Base-by-base conservation (phyloP, 2,888 invertebrate species). In the Exephanes ischioxanthus region DNA sequence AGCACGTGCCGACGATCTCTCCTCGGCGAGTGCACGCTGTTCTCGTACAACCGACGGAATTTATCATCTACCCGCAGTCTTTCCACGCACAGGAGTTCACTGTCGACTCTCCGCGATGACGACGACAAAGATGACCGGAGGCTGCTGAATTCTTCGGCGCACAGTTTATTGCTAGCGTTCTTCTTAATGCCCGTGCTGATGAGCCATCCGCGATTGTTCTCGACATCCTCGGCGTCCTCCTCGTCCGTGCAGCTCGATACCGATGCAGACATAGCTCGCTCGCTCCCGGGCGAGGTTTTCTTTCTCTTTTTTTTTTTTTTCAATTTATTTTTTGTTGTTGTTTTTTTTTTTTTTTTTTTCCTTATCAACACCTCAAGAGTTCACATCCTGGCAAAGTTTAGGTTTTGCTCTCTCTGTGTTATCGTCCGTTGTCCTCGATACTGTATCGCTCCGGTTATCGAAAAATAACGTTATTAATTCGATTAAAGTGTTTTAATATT, bases 161-260 rank as follows among this genome's bases (percentile, higher is more conserved):
- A 82, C 73, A 83, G 80, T 63, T 66, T 53, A 6, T 68, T 22
- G 58, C 41, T 58, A 11, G 14, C 63, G 14, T 72, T 67, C 41
- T 61, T 19, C 51, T 63, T 48, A 9, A 41, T 53, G 61, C 58
- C 55, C 73, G 66, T 83, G 76, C 73, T 78, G 79, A 73, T 79
- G 82, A 53, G 77, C 79, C 88, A 80, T 82, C 85, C 80, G 79
- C 88, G 89, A 88, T 92, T 90, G 89, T 90, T 93, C 90, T 93
- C 94, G 92, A 93, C 94, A 94, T 93, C 93, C 92, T 94, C 94
- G 91, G 93, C 88, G 89, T 93, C 93, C 91, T 93, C 93, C 90
- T 93, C 93, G 88, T 92, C 91, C 88, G 92, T 91, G 89, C 91
- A 90, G 86, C 91, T 90, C 87, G 86, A 88, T 87, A 89, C 89